Evolutionary conservation across 2,888 invertebrate species (phyloP).

Genomic region (Meteorus colon): DNA sequence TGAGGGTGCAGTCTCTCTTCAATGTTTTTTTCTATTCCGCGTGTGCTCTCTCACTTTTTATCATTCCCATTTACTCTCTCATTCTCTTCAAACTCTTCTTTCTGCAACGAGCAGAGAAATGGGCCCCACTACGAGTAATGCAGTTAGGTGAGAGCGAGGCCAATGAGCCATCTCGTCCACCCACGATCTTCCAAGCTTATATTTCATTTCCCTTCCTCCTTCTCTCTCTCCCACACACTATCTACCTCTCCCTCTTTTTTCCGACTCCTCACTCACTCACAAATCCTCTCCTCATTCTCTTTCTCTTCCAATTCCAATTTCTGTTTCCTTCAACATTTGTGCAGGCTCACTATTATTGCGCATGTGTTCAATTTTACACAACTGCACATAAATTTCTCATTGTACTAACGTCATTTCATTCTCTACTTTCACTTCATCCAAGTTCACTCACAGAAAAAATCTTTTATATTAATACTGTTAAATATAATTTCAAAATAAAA

Average conservation of each 20-base stretch:
- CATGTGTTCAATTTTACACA: background rate
- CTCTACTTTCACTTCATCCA: background rate
- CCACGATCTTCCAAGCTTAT: conserved; percentile 58
- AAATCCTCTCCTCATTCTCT: conserved; percentile 30
- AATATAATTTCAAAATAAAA: background rate
- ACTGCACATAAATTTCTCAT: conserved; percentile 13
- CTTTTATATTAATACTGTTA: background rate
- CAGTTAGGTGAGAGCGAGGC: conserved; percentile 66
- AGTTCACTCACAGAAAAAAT: background rate
- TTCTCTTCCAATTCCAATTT: conserved; percentile 30
- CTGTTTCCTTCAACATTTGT: conserved; percentile 37
- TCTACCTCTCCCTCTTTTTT: conserved; percentile 31
- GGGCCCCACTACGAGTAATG: conserved; percentile 63
- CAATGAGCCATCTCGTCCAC: conserved; percentile 69
- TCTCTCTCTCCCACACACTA: conserved; percentile 35
- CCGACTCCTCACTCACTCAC: conserved; percentile 34
- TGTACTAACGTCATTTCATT: background rate
- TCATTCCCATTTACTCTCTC: conserved; percentile 40
- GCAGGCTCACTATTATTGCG: conserved; percentile 37
- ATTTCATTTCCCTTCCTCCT: conserved; percentile 56
- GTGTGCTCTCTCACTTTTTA: background rate
- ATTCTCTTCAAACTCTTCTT: background rate
- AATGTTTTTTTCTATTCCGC: conserved; percentile 29
- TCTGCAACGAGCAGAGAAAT: conserved; percentile 59
- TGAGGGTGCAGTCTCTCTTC: conserved; percentile 40